phyloP scores from a whole-genome alignment of 2,797 vertebrate genomes.

The Phalloptychus januarius region DNA sequence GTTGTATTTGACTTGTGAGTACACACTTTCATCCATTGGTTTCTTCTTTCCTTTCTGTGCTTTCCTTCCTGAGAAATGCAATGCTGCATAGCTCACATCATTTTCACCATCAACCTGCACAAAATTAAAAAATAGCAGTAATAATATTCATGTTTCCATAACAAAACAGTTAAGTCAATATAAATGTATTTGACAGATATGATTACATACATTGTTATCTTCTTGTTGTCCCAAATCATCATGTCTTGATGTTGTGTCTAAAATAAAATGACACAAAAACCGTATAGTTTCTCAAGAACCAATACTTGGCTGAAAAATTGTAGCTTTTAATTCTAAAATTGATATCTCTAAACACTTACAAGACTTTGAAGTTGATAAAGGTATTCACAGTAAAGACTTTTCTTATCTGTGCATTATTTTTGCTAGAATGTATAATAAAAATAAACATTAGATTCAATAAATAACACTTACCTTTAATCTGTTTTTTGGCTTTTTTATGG shows the following conservation, averaged over 20 bases:
- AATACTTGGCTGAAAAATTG: not conserved
- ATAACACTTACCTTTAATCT: not conserved
- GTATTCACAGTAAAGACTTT: not conserved
- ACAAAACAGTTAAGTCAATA: not conserved
- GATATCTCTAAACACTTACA: not conserved
- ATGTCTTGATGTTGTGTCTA: not conserved
- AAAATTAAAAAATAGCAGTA: not conserved
- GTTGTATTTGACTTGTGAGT: conserved; percentile 17
- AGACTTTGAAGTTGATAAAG: not conserved
- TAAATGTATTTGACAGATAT: not conserved
- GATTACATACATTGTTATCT: not conserved
- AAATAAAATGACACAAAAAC: not conserved
- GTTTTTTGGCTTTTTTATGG: not conserved
- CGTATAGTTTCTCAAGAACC: not conserved
- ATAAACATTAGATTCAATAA: not conserved
- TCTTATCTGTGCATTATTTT: not conserved
- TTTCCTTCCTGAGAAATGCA: conserved; percentile 19
- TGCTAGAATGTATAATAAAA: not conserved
- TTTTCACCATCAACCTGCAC: conserved; percentile 10
- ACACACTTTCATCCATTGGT: conserved; percentile 24
- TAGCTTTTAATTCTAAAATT: not conserved
- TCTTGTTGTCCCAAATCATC: not conserved
- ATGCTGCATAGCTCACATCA: conserved; percentile 24
- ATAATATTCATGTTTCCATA: not conserved
- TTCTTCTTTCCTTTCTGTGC: conserved; percentile 10